Conservation (phyloP, 2,888 invertebrate genomes). For the Nymphalis polychloros region DNA sequence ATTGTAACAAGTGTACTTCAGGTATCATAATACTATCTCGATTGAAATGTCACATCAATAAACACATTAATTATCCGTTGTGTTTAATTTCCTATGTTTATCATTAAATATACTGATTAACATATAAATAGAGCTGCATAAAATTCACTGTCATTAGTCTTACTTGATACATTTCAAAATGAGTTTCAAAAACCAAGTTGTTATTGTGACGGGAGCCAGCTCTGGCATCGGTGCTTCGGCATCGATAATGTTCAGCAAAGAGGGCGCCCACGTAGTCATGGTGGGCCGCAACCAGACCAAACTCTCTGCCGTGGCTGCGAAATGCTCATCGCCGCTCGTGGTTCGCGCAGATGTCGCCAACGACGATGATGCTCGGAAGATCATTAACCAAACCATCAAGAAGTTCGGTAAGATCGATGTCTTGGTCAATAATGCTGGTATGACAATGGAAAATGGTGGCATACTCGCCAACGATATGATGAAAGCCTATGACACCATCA, state of each 20-base stretch:
- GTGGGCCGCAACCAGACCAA: constrained; percentile 8
- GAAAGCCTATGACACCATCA: constrained; percentile 2
- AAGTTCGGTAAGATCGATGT: constrained; percentile 7
- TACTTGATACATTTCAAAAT: not conserved
- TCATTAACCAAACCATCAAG: not conserved
- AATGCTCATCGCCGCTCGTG: not conserved
- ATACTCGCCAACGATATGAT: constrained; percentile 5
- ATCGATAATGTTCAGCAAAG: constrained; percentile 23
- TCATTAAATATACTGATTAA: too few relatives aligned
- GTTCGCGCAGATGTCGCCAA: not conserved
- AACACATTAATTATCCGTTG: too few relatives aligned
- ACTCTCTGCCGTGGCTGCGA: not conserved
- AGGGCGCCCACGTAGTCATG: constrained; percentile 26
- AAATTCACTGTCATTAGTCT: too few relatives aligned
- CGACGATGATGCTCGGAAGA: not conserved
- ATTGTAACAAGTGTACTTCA: too few relatives aligned
- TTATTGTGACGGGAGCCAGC: constrained; percentile 32
- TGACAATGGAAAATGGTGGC: not conserved
- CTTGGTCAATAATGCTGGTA: not conserved
- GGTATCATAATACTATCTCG: too few relatives aligned
- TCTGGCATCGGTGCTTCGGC: constrained; percentile 18
- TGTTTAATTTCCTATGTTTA: too few relatives aligned
- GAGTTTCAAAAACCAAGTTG: constrained; percentile 26
- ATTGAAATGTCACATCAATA: too few relatives aligned
- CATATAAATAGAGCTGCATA: too few relatives aligned